Conservation (phyloP, 2,797 vertebrate species). For the Neoniphon sammara region DNA sequence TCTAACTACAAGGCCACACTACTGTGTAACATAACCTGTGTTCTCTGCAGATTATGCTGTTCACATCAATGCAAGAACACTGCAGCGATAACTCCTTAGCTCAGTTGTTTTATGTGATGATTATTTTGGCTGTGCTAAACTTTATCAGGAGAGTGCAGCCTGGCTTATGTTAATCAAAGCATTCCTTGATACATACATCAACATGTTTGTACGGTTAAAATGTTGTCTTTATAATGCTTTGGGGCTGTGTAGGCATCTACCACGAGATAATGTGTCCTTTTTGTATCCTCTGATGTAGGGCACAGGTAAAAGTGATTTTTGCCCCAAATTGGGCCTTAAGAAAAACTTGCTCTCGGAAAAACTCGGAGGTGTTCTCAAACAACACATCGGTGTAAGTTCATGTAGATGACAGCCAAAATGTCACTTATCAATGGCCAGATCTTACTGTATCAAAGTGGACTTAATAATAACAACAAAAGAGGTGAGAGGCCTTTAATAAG, state of each 20-base stretch:
- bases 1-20: background rate
- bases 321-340: background rate
- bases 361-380: background rate
- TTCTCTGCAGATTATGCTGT: slow-evolving; percentile 37
- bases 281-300: background rate
- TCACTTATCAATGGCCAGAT: background rate
- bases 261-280: slow-evolving; percentile 25
- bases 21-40: slow-evolving; percentile 13
- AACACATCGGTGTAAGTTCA: no score
- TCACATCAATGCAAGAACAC: slow-evolving; percentile 33
- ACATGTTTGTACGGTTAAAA: slow-evolving; percentile 5
- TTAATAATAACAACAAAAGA: background rate
- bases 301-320: background rate
- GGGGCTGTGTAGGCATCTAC: slow-evolving; percentile 11
- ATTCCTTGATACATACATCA: slow-evolving; percentile 45
- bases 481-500: slow-evolving; percentile 21
- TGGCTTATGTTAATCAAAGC: slow-evolving; percentile 37
- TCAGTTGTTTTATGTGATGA: slow-evolving; percentile 46
- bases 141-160: slow-evolving; percentile 53
- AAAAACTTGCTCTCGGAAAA: background rate
- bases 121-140: slow-evolving; percentile 52
- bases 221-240: slow-evolving; percentile 23
- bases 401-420: background rate
- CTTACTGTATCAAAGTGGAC: no score
- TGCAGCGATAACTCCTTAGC: slow-evolving; percentile 32